Evolutionary conservation across 2,797 vertebrate species (phyloP), one percentile per base, ranked within the genome.

Genomic region (Enteromius trimaculatus): DNA sequence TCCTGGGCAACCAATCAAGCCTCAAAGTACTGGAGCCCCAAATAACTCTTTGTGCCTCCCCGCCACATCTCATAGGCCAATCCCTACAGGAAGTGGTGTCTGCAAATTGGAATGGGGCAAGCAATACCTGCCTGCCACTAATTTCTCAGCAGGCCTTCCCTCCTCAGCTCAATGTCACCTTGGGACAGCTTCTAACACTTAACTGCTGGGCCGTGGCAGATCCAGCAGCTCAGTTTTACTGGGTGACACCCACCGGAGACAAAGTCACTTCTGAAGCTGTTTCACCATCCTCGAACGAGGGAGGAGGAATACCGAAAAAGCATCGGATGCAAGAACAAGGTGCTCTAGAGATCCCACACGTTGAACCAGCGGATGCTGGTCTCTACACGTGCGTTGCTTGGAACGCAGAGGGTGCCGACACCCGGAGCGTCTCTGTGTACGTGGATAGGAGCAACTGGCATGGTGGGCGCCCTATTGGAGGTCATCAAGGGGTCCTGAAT

Each of bases 311-410:
- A n/a, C 91, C 0, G 1, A 89, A 86, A 82, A 94, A 94, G 87
- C 93, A 95, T 47, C 90, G 89, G 0, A 82, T 96, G 85, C 93
- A 92, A 0, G 91, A 92, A 21, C 93, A 94, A 0, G 95, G 95
- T 3, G 90, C 93, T 3, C 75, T 96, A 62, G 92, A 96, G 83
- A 94, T 96, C 16, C 88, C 92, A 29, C 91, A 92, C 0, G 90
- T 93, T 0, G 93, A 92, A 69, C 90, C 89, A 0, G 92, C 92
- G 31, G 95, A 96, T 3, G 79, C 94, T 51, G 95, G 95, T 87
- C 91, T 95, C 55, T 96, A 96, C 60, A 96, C 94, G 1, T 96
- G 95, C 4, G 94, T 95, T 44, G 95, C 95, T 4, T 94, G 94
- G 95, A 96, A 95, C 64, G 75, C 86, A 3, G 94, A 95, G 64